These are phyloP conservation scores for Agriopis aurantiaria DNA, from an alignment of 2,888 invertebrate species.

Conservation along the genomic window DNA sequence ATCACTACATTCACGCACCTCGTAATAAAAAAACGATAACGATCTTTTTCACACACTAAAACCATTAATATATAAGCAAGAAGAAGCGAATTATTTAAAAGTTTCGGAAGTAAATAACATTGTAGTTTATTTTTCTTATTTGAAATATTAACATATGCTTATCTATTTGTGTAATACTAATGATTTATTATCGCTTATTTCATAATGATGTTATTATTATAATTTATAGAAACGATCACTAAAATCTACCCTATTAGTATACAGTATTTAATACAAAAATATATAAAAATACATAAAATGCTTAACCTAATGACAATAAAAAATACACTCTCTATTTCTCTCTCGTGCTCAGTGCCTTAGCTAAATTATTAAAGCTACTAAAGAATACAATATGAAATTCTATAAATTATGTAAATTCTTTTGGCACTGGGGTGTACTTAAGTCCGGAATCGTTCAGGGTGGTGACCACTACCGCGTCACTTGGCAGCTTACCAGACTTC, in stretches of 20 bases:
- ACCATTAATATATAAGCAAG: neutral
- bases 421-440: slow-evolving; percentile 75
- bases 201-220: neutral
- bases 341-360: neutral
- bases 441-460: slow-evolving; percentile 74
- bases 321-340: neutral
- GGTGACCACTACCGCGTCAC: slow-evolving; percentile 78
- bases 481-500: slow-evolving; percentile 69
- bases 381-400: neutral
- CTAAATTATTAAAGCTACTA: neutral
- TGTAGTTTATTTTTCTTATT: neutral
- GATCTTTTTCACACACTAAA: too few relatives aligned
- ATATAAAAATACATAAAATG: neutral
- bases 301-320: neutral
- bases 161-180: neutral
- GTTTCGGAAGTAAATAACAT: neutral
- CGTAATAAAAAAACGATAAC: too few relatives aligned
- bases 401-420: slow-evolving; percentile 50
- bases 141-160: neutral
- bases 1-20: too few relatives aligned
- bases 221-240: neutral
- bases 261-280: neutral
- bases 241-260: neutral
- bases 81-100: neutral
- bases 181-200: neutral